Evolutionary conservation across 2,797 vertebrate species (phyloP), one percentile per base, ranked within the genome.

Genomic region (Gambelia wislizenii): DNA sequence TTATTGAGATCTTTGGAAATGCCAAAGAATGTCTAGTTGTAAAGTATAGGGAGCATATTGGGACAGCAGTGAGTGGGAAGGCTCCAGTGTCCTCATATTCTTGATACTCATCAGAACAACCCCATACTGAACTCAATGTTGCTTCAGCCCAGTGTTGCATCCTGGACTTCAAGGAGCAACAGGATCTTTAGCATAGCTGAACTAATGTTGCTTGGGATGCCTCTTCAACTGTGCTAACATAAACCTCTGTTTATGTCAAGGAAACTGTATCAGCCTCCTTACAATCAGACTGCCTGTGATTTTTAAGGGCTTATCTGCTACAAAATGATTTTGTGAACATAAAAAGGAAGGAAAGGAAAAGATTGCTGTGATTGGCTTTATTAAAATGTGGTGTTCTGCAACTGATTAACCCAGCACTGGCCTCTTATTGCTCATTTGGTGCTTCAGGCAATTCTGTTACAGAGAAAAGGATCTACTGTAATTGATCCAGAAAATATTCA

Each of bases 311-410:
- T 82, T 59, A 16, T 84, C 5, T 33, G 1, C 3, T 64, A n/a
- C 83, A 88, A 92, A 2, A 0, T 75, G 84, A 69, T 83, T 74
- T 77, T 81, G n/a, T 6, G 92, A 89, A 91, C 83, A 84, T 83
- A 93, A 89, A 52, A 10, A 4, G 76, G 88, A 83, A 0, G 6
- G 74, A 89, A 84, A 0, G 44, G 54, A 91, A 91, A 22, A 2
- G 10, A 6, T 86, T 12, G 61, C 67, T 87, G 72, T 88, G 89
- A 91, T 0, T 27, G 67, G 0, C n/a, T 90, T 94, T 92, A 85
- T 27, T 85, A 79, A 49, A 87, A 67, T 6, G 1, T 42, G 83
- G 1, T 22, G 79, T 90, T 85, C 25, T 90, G 72, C 83, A 89
- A 84, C 52, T 2, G 0, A 90, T 88, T 89, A 86, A 47, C 77